These are phyloP conservation scores for Gortyna flavago DNA, from an alignment of 2,888 invertebrate genomes.

Conservation along the genomic window DNA sequence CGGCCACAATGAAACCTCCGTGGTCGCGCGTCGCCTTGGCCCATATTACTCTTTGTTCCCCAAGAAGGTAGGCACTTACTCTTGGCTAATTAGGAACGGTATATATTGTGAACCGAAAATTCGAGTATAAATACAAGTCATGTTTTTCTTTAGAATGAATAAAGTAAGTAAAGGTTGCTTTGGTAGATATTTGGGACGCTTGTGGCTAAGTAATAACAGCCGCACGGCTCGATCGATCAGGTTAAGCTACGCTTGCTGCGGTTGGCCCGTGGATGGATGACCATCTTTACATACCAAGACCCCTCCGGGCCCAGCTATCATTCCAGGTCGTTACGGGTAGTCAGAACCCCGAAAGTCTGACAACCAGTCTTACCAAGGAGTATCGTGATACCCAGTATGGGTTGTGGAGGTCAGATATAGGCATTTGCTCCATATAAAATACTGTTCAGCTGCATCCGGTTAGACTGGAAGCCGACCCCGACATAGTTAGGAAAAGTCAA, in stretches of 20 bases:
- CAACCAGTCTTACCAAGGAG: no score
- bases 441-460: not conserved
- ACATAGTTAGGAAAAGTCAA: not conserved
- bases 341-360: no score
- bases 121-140: constrained; percentile 9
- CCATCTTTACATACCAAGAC: not conserved
- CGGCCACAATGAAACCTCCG: constrained; percentile 24
- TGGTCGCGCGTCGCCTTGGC: constrained; percentile 47
- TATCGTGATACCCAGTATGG: no score
- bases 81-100: constrained; percentile 37
- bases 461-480: not conserved
- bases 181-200: not conserved
- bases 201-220: not conserved
- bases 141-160: not conserved
- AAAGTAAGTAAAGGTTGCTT: not conserved
- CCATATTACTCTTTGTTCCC: constrained; percentile 35
- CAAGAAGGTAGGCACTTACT: constrained; percentile 14
- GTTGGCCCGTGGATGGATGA: not conserved
- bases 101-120: constrained; percentile 14
- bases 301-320: not conserved
- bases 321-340: not conserved
- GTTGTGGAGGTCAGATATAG: no score
- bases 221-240: not conserved
- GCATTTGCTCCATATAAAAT: not conserved
- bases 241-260: not conserved